Evolutionary conservation across 2,888 invertebrate genomes (phyloP).

Genomic region (Crioceris asparagi): DNA sequence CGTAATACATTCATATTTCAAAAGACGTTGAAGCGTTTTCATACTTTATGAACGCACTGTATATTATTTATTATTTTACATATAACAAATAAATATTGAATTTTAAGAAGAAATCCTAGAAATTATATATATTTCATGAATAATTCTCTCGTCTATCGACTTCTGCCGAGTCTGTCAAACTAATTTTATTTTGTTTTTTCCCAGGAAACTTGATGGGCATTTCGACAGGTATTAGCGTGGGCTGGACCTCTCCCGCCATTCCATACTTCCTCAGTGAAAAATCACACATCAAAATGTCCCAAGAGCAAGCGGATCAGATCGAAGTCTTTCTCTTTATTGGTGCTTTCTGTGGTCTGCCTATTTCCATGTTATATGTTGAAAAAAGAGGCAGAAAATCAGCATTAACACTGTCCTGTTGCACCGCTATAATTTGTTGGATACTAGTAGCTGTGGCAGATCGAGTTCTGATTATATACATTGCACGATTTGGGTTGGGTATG

Average conservation of each 20-base stretch:
- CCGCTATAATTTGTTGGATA: constrained; percentile 29
- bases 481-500: constrained; percentile 31
- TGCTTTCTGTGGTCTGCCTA: constrained; percentile 22
- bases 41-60: no score
- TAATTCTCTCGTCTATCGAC: no score
- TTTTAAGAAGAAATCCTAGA: no score
- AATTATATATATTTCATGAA: no score
- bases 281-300: constrained; percentile 29
- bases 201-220: constrained; percentile 34
- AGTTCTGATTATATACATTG: constrained; percentile 25
- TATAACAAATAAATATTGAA: no score
- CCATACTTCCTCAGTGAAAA: constrained; percentile 28
- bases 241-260: constrained; percentile 35
- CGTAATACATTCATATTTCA: no score
- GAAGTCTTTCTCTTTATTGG: constrained; percentile 24
- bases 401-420: constrained; percentile 26
- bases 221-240: constrained; percentile 36
- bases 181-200: constrained; percentile 19
- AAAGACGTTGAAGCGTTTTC: no score
- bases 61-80: no score
- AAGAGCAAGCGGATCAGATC: constrained; percentile 22
- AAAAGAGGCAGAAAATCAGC: constrained; percentile 28
- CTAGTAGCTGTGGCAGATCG: constrained; percentile 25
- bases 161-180: no score
- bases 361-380: constrained; percentile 26